Base-by-base conservation (phyloP, 1,140 invertebrate genomes). In the Tetramorium simillimum region DNA sequence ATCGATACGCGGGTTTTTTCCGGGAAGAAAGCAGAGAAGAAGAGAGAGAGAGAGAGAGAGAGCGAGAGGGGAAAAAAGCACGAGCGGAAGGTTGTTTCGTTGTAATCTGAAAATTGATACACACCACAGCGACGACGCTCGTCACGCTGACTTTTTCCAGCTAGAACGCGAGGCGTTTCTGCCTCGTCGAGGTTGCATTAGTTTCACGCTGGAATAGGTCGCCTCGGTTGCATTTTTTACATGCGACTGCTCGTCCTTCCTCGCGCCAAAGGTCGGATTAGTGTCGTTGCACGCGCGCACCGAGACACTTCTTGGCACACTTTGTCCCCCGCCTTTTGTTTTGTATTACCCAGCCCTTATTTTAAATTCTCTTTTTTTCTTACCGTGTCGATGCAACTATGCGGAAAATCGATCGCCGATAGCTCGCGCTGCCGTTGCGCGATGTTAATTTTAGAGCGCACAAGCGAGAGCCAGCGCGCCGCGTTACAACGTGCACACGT, bases 371-470 rank as follows among this genome's bases (percentile, higher is more conserved):
- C 82, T 43, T 85, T 85, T 78, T 85, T 85, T 85, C 82, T 78
- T 53, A 85, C 82, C 58, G 24, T 78, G 82, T 78, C 80, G 80
- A 78, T 78, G 82, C 82, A 85, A 53, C 82, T 85, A 77, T 78
- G 82, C 82, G 82, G 70, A 76, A 85, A 85, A 78, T 85, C 82
- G 82, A 85, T 85, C 82, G 75, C 73, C 73, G 82, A 85, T 85
- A 84, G 69, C 24, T 65, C 70, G 75, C 75, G 82, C 73, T 46
- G 43, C 70, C 69, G 40, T 28, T 33, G 73, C 82, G 73, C 73
- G 72, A 78, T 77, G 82, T 78, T 85, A 85, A 85, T 85, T 85
- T 85, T 85, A 85, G 82, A 85, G 82, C 82, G 73, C 82, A 65
- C 60, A 84, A 82, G 67, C 80, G 80, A 82, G 51, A 49, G 69